A percentile compares a stretch with the other conserved stretches of the same genome.
Conservation (phyloP, 2,113 vertebrate species). For the Amblyopsis rosae region DNA sequence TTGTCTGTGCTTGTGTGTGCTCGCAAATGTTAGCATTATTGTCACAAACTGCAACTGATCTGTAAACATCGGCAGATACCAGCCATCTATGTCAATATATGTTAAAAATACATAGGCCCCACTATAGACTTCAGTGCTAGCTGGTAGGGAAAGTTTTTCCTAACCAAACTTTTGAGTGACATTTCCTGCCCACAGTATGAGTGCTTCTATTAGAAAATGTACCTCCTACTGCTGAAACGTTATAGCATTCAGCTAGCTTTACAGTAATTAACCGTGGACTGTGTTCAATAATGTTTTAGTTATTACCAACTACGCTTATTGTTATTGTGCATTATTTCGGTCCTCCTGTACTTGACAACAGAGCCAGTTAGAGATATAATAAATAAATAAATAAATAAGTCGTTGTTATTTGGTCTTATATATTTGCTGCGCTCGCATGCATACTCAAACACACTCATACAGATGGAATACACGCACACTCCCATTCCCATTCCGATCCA, state of each 20-base stretch:
- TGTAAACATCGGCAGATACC: too few relatives aligned
- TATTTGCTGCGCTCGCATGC: conserved; percentile 21
- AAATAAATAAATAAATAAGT: conserved; percentile 1
- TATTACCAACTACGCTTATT: too few relatives aligned
- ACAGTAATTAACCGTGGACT: background rate
- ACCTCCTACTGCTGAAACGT: background rate
- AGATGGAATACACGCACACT: background rate
- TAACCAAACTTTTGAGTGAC: background rate
- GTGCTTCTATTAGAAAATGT: background rate
- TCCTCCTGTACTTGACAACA: conserved; percentile 2
- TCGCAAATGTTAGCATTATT: too few relatives aligned
- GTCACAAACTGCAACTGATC: too few relatives aligned
- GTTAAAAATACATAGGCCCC: too few relatives aligned
- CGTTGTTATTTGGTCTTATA: conserved; percentile 25
- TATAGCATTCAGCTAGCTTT: background rate
- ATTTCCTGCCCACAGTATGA: background rate
- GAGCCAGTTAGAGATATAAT: conserved; percentile 11
- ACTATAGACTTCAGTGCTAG: background rate
- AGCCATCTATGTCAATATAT: too few relatives aligned
- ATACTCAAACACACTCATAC: conserved; percentile 4
- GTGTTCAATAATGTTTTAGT: background rate
- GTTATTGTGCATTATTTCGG: too few relatives aligned
- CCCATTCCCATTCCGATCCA: conserved; percentile 35
- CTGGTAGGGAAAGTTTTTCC: background rate
- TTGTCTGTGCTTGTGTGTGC: too few relatives aligned